These are phyloP conservation scores for Hyperopisus bebe DNA, from an alignment of 2,113 vertebrate genomes.

Conservation along the genomic window DNA sequence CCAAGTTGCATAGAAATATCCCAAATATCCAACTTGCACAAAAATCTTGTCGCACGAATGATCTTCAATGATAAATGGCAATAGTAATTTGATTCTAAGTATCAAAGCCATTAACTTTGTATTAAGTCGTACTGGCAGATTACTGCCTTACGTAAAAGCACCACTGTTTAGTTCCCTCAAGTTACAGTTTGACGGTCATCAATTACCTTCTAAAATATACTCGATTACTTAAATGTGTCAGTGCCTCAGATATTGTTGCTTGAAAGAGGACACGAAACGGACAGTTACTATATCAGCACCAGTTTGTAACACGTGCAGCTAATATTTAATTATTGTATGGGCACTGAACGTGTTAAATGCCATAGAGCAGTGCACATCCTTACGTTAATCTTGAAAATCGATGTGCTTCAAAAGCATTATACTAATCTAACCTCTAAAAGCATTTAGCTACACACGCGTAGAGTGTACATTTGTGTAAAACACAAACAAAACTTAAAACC, in stretches of 20 bases:
- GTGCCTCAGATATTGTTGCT: neutral
- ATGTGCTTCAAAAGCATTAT: neutral
- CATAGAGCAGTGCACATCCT: neutral
- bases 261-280: neutral
- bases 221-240: neutral
- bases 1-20: neutral
- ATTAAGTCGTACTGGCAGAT: neutral
- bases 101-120: neutral
- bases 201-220: neutral
- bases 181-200: neutral
- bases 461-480: neutral
- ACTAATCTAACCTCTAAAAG: neutral
- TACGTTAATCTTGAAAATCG: neutral
- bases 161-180: neutral
- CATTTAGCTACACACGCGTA: neutral
- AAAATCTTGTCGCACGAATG: conserved; percentile 22
- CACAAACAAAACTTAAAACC: neutral
- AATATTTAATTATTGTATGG: neutral
- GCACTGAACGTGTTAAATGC: neutral
- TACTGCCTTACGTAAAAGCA: neutral
- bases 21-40: neutral
- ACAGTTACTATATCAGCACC: neutral
- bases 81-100: neutral
- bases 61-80: neutral
- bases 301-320: neutral